A percentile compares a stretch with the other conserved stretches of the same genome.
These are phyloP conservation scores for Drosophila parvula DNA, from an alignment of 1,140 invertebrate genomes.

Conservation along the genomic window DNA sequence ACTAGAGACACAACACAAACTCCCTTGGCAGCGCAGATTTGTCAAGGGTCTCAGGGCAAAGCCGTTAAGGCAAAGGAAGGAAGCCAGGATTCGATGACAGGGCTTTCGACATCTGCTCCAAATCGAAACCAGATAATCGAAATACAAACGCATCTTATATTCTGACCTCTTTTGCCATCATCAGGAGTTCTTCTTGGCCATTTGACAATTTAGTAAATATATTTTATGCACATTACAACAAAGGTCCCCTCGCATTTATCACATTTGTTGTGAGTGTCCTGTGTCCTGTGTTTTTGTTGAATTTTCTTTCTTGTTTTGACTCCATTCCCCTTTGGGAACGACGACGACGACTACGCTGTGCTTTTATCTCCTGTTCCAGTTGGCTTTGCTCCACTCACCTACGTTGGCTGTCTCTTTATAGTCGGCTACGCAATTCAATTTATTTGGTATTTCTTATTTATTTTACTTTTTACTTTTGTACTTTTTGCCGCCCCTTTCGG, in stretches of 20 bases:
- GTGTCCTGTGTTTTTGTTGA: slow-evolving; percentile 37
- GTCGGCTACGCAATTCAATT: slow-evolving; percentile 72
- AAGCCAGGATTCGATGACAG: slow-evolving; percentile 15
- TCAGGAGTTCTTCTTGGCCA: neutral
- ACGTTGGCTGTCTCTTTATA: slow-evolving; percentile 67
- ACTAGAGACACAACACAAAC: neutral
- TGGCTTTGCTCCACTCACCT: slow-evolving; percentile 63
- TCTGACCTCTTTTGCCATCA: slow-evolving; percentile 26
- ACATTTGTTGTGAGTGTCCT: slow-evolving; percentile 45
- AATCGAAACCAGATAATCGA: slow-evolving; percentile 32
- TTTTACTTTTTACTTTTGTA: slow-evolving; percentile 57
- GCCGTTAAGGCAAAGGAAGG: slow-evolving; percentile 11
- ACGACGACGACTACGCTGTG: neutral
- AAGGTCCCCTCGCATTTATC: slow-evolving; percentile 62
- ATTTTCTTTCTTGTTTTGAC: slow-evolving; percentile 24
- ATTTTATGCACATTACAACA: slow-evolving; percentile 64
- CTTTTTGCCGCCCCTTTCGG: slow-evolving; percentile 29
- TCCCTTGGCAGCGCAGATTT: slow-evolving; percentile 6
- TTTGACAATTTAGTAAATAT: slow-evolving; percentile 54
- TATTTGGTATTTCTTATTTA: slow-evolving; percentile 75
- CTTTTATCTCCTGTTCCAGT: slow-evolving; percentile 47
- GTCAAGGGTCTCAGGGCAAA: neutral
- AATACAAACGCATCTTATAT: slow-evolving; percentile 22
- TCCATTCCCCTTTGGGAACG: slow-evolving; percentile 17
- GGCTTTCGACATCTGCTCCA: slow-evolving; percentile 10